Evolutionary conservation across 1,140 invertebrate species (phyloP).

Genomic region (Papilio polytes): DNA sequence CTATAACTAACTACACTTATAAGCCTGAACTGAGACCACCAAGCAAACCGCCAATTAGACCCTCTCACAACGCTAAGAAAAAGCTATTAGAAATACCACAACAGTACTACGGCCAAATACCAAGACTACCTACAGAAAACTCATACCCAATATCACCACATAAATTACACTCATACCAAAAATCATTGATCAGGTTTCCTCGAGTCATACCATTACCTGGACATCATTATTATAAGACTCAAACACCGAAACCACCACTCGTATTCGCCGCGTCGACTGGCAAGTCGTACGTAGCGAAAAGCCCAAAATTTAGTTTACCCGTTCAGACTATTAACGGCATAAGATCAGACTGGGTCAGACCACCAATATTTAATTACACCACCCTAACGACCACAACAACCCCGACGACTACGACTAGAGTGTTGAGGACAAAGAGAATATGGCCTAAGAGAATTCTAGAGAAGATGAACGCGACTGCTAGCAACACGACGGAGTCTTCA

Average conservation of each 20-base stretch:
- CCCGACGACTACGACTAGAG: conserved; percentile 62
- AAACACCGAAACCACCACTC: conserved; percentile 45
- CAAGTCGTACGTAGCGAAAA: conserved; percentile 55
- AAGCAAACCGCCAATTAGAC: conserved; percentile 70
- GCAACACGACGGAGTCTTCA: conserved; percentile 49
- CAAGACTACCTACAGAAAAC: conserved; percentile 51
- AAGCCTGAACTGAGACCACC: conserved; percentile 66
- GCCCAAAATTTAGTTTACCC: conserved; percentile 71
- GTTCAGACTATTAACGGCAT: conserved; percentile 74
- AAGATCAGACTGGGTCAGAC: conserved; percentile 64
- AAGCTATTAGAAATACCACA: conserved; percentile 57
- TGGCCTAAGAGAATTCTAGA: conserved; percentile 74
- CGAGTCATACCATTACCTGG: conserved; percentile 62
- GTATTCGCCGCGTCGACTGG: conserved; percentile 56
- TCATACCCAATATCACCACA: conserved; percentile 57
- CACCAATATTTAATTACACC: conserved; percentile 50
- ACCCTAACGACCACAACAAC: conserved; percentile 55
- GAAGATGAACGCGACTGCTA: conserved; percentile 59
- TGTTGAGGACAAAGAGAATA: conserved; percentile 76
- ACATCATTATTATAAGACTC: conserved; percentile 51
- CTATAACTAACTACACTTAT: conserved; percentile 50
- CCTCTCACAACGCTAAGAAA: conserved; percentile 57
- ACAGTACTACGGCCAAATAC: conserved; percentile 56
- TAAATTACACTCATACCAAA: conserved; percentile 58
- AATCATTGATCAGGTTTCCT: conserved; percentile 68